Evolutionary conservation across 2,888 invertebrate species (phyloP), one percentile per base, ranked within the genome.

Genomic region (Noctua pronuba): DNA sequence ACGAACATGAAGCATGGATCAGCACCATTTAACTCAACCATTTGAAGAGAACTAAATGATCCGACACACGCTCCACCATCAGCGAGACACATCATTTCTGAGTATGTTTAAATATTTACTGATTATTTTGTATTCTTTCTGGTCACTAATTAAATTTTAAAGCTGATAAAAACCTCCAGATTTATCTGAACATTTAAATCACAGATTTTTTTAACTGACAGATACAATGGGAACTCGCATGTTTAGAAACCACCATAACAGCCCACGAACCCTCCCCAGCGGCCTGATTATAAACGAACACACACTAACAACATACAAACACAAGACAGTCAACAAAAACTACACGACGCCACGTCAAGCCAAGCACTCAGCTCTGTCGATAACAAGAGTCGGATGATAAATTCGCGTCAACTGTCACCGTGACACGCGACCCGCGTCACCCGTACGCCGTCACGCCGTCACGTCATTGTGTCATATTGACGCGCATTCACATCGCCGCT

Each of bases 361-460:
- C 72, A 84, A 88, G 85, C 90, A 88, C 85, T 89, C 84, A 79
- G 85, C 87, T 89, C 89, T 92, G 93, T 93, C 93, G 92, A 93
- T 93, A 92, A 90, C 93, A 91, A 91, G 92, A 89, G 87, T 85
- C 88, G 88, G 86, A 92, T 93, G 93, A 94, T 93, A 92, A 93
- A 94, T 93, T 88, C 89, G 86, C 91, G 91, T 91, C 92, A 89
- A 82, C 79, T 82, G 84, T 84, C 82, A 72, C 79, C 89, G 88
- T 86, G 92, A 94, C 93, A 92, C 92, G 87, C 90, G 93, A 93
- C 93, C 93, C 82, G 83, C 86, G 86, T 81, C 87, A 83, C 86
- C 79, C 90, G 88, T 85, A 91, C 93, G 93, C 92, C 92, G 87
- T 65, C 65, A 65, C 65, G 65, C 65, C 90, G 93, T 94, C 94